phyloP scores from a whole-genome alignment of 2,113 vertebrate genomes.

The Callocephalon fimbriatum region DNA sequence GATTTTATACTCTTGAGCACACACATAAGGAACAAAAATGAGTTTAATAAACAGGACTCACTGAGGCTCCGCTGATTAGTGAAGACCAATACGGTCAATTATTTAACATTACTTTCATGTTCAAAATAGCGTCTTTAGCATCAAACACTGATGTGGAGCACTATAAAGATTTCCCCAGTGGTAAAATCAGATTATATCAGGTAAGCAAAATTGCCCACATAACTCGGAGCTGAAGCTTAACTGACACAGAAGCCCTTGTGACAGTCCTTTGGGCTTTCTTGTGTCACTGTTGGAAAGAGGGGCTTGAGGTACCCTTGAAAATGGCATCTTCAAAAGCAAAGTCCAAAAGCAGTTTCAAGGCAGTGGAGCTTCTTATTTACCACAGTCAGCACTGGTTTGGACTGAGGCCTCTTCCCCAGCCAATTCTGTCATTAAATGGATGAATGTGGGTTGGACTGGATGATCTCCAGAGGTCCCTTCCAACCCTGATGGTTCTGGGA shows the following conservation, averaged over 20 bases:
- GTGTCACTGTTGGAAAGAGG: not conserved
- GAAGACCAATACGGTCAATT: not conserved
- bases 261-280: not conserved
- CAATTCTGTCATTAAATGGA: not conserved
- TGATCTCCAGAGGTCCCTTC: not conserved
- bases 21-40: not conserved
- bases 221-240: not conserved
- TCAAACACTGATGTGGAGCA: not conserved
- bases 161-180: not conserved
- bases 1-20: conserved; percentile 9
- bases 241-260: not conserved
- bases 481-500: not conserved
- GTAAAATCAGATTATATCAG: not conserved
- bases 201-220: not conserved
- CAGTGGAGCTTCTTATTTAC: not conserved
- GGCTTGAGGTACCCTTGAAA: not conserved
- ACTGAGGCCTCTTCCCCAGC: not conserved
- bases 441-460: not conserved
- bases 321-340: not conserved
- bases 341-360: not conserved
- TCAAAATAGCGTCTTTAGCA: not conserved
- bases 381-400: not conserved
- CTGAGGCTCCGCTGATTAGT: not conserved
- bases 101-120: not conserved
- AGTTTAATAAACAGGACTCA: conserved; percentile 19